Base-by-base conservation (phyloP, 2,113 vertebrate species). In the Tautogolabrus adspersus region DNA sequence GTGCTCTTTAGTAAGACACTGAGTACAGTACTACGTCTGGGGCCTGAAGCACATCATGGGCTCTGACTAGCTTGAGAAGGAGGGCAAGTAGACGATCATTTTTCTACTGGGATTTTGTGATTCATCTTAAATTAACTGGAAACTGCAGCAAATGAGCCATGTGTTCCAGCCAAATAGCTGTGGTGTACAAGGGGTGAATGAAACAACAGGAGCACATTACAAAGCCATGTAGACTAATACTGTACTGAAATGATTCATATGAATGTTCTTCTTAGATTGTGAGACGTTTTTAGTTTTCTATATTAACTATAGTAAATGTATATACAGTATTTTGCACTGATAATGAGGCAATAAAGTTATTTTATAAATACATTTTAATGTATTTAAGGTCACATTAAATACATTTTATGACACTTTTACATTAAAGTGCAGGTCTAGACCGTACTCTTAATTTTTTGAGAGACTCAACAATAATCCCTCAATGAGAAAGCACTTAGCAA, bases 81-180 rank as follows among this genome's bases (percentile, higher is more conserved):
- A 0, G 51, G 38, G 30, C 58, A 23, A 52, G 51, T 67, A 26
- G 49, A 64, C 8, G 69, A 75, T 70, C 10, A 52, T 46, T 64
- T 22, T 66, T 54, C 42, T 19, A 38, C 57, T 52, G 34, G 58
- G 66, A 81, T 82, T 19, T 5, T 52, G 59, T 61, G 11, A 79
- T 79, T 65, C 11, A 42, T 34, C 66, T 49, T 16, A 52, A 86
- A 81, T 74, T 77, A 42, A 8, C 61, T 55, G 51, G 71, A 82
- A 78, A 82, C 16, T 16, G 16, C 56, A 66, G 61, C 66, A 75
- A 75, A 74, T 67, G 54, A 82, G 74, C 16, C 63, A 4, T 58
- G 22, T 26, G 56, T 38, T 52, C 13, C 55, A 11, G 26, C 26
- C 42, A 65, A 68, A 34, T n/a, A 65, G n/a, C 58, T 49, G 9